A percentile compares a stretch with the other conserved stretches of the same genome.
Conservation (phyloP, 2,888 invertebrate species). For the Alviniconcha strummeri region DNA sequence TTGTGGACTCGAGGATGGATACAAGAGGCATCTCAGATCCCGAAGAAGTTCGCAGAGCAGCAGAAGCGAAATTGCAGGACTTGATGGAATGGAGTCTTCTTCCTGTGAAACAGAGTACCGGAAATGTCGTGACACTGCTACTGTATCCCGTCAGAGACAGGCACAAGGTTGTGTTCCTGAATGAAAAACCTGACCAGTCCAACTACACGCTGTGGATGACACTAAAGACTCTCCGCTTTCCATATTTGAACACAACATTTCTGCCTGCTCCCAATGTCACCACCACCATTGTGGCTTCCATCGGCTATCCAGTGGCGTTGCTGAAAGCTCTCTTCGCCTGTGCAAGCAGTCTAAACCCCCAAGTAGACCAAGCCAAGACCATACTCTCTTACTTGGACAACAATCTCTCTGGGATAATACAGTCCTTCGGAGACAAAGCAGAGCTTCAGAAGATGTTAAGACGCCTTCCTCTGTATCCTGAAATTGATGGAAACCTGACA, state of each 20-base stretch:
- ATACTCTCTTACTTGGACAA: neutral
- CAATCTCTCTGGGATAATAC: neutral
- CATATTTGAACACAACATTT: neutral
- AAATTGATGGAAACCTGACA: neutral
- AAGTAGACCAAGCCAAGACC: neutral
- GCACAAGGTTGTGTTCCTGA: neutral
- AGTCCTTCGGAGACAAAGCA: neutral
- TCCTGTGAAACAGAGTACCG: slow-evolving; percentile 1
- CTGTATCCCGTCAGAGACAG: neutral
- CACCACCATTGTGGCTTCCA: neutral
- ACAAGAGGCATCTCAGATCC: neutral
- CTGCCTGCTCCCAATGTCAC: neutral
- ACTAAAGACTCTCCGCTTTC: neutral
- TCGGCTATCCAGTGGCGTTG: neutral
- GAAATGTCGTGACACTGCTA: neutral
- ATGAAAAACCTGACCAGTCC: neutral
- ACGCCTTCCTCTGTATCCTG: neutral
- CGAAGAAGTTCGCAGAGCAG: neutral
- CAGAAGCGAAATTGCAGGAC: neutral
- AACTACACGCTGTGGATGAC: neutral
- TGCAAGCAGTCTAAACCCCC: neutral
- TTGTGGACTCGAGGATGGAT: neutral
- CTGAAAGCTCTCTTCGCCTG: neutral
- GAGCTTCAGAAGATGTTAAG: neutral
- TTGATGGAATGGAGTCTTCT: slow-evolving; percentile 12